Conservation (phyloP, 2,888 invertebrate genomes). For the Apoderus coryli region DNA sequence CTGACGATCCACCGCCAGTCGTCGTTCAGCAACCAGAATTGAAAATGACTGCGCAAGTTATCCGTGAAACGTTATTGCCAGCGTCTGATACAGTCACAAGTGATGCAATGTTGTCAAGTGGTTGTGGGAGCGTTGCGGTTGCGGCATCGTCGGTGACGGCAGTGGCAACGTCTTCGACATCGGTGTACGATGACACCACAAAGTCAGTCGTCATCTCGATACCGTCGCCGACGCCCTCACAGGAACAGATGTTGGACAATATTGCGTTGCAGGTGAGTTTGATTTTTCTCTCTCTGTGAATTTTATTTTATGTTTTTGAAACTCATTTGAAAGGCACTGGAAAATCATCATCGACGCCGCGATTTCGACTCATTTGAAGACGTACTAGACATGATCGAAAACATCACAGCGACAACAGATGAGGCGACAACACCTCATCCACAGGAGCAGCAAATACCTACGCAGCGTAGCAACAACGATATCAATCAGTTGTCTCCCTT, state of each 20-base stretch:
- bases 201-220: conserved; percentile 52
- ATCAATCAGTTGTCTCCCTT: conserved; percentile 55
- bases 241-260: conserved; percentile 47
- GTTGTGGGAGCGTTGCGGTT: too few species aligned
- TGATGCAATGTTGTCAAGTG: too few species aligned
- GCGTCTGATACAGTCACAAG: conserved; percentile 26
- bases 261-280: conserved; percentile 46
- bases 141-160: too few species aligned
- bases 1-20: conserved; percentile 21
- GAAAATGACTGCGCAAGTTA: conserved; percentile 32
- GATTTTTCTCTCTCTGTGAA: too few species aligned
- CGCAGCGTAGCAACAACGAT: conserved; percentile 21
- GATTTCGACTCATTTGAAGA: conserved; percentile 53
- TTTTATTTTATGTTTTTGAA: too few species aligned
- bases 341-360: conserved; percentile 35
- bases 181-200: conserved; percentile 41
- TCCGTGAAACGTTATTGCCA: conserved; percentile 27
- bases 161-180: conserved; percentile 42
- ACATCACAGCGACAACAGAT: conserved; percentile 32
- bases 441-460: conserved; percentile 15
- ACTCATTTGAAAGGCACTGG: too few species aligned
- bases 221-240: conserved; percentile 49
- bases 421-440: conserved; percentile 4
- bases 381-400: conserved; percentile 54
- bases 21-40: conserved; percentile 29